Percentiles rank a stretch among this genome's conserved stretches.
Evolutionary conservation across 1,140 invertebrate species (phyloP).

Genomic region (Conus ventricosus): DNA sequence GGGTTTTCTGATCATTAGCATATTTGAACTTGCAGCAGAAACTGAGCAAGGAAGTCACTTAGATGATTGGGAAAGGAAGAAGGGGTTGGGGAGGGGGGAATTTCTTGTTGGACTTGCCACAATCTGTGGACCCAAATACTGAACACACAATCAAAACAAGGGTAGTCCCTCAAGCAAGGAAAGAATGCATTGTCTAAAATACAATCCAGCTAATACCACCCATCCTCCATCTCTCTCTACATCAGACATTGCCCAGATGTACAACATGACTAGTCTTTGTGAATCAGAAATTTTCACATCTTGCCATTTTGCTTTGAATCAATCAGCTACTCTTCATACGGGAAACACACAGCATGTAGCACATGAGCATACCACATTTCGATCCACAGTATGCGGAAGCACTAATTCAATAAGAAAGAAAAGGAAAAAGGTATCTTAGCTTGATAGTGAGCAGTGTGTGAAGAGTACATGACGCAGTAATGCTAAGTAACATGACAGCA

Average conservation of each 20-base stretch:
- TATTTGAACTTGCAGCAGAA: conserved; percentile 14
- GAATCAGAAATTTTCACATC: neutral
- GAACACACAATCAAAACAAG: neutral
- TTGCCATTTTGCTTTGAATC: neutral
- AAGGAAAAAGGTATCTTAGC: neutral
- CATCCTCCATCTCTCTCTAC: neutral
- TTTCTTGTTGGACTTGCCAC: too few species aligned
- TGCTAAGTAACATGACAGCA: neutral
- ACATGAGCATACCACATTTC: neutral
- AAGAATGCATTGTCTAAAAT: neutral
- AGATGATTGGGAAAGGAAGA: neutral
- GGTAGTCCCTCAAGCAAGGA: neutral
- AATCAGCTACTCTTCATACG: too few species aligned
- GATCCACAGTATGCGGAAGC: neutral
- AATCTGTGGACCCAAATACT: neutral
- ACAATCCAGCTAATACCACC: neutral
- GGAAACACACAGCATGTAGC: neutral
- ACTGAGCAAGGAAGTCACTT: neutral
- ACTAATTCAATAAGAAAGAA: neutral
- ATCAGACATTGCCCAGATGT: neutral
- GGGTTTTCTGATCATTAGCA: neutral
- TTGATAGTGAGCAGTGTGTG: conserved; percentile 10
- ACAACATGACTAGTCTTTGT: neutral
- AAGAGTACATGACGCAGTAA: neutral
- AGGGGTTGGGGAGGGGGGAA: neutral